phyloP scores from a whole-genome alignment of 2,797 vertebrate species.

The Sebastes oblongus region DNA sequence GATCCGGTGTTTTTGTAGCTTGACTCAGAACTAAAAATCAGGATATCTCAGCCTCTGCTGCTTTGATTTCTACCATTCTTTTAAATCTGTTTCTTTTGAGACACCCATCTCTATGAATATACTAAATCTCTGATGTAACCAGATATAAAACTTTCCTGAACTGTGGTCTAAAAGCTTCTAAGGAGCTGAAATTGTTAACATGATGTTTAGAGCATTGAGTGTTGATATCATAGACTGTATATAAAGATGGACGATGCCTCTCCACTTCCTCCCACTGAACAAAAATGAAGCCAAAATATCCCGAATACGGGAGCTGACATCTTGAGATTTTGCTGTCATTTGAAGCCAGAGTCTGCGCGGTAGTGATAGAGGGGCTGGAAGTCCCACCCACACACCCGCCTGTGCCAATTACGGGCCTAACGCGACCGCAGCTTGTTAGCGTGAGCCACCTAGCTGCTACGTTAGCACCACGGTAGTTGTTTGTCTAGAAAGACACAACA shows the following conservation, averaged over 20 bases:
- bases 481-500: no score
- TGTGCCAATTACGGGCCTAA: fast-evolving
- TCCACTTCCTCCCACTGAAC: no score
- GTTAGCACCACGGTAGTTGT: no score
- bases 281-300: no score
- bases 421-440: no score
- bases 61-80: background rate
- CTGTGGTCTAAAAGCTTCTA: background rate
- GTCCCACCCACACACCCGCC: no score
- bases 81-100: background rate
- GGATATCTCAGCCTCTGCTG: background rate
- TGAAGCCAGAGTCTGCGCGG: no score
- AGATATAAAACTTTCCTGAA: background rate
- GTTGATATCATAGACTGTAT: background rate
- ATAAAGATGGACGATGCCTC: no score
- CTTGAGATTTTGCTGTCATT: no score
- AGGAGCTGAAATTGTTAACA: background rate
- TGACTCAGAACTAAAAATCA: background rate
- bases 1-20: background rate
- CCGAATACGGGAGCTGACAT: no score
- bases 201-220: background rate
- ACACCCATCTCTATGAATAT: background rate
- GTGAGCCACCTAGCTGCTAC: no score
- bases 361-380: no score
- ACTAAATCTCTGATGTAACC: background rate